Evolutionary conservation across 2,888 invertebrate species (phyloP).

Genomic region (Tipula confusa): DNA sequence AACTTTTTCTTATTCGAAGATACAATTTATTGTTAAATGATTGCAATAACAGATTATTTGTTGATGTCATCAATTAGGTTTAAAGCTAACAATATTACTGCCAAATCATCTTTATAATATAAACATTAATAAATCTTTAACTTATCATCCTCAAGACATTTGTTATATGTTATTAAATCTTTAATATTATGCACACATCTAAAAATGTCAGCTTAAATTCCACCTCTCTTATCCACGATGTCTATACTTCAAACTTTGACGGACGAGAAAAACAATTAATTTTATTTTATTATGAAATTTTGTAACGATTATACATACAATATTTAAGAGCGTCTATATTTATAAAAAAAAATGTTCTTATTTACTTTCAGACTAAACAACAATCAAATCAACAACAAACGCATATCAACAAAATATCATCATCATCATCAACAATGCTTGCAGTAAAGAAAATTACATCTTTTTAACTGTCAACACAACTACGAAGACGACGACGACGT

Average conservation of each 20-base stretch:
- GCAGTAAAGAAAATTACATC: slow-evolving; percentile 9
- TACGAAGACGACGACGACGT: background rate
- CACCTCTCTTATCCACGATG: background rate
- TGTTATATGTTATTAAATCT: background rate
- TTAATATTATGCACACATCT: background rate
- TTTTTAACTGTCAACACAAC: slow-evolving; percentile 13
- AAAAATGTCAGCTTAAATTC: background rate
- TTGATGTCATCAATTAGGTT: too few species aligned
- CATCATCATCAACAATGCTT: background rate
- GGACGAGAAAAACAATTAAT: background rate
- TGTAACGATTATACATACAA: too few species aligned
- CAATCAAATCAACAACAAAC: slow-evolving; percentile 7
- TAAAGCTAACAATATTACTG: too few species aligned
- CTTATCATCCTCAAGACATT: too few species aligned
- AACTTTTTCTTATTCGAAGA: too few species aligned
- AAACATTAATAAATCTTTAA: too few species aligned
- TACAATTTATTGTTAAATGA: too few species aligned
- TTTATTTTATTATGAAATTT: background rate
- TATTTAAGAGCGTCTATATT: background rate
- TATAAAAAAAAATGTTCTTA: background rate
- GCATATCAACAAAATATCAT: slow-evolving; percentile 3
- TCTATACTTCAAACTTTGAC: background rate
- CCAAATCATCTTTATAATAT: too few species aligned
- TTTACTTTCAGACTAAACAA: background rate
- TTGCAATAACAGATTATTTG: too few species aligned